A percentile compares a stretch with the other conserved stretches of the same genome.
Conservation (phyloP, 1,140 invertebrate genomes). For the Lutraria rhynchaena region DNA sequence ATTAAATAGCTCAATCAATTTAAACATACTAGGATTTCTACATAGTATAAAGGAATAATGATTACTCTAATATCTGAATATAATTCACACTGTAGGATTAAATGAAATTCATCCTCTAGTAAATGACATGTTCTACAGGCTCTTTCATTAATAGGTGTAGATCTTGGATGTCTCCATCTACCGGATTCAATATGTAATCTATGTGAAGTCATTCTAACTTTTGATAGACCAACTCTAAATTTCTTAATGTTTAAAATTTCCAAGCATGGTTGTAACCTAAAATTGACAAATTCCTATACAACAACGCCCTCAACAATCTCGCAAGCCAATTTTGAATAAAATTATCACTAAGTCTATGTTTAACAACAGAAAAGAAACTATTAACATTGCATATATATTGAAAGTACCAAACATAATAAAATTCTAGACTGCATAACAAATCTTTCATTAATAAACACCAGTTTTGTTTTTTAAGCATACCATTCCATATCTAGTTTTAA, state of each 20-base stretch:
- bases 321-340: conserved; percentile 14
- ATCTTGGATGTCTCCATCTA: neutral
- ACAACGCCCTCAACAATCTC: neutral
- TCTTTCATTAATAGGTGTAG: neutral
- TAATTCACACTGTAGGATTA: neutral
- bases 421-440: no score
- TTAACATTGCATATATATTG: no score
- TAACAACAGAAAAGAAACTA: no score
- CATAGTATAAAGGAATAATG: neutral
- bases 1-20: neutral
- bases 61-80: neutral
- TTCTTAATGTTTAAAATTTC: neutral
- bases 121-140: neutral
- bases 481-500: no score
- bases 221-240: neutral
- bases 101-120: conserved; percentile 10
- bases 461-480: no score
- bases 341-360: conserved; percentile 3
- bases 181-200: neutral
- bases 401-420: no score
- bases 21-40: neutral
- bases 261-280: neutral
- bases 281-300: conserved; percentile 8
- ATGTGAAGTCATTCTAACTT: conserved; percentile 1
- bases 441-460: no score